phyloP scores from a whole-genome alignment of 2,888 invertebrate genomes.

The Ceramica pisi region DNA sequence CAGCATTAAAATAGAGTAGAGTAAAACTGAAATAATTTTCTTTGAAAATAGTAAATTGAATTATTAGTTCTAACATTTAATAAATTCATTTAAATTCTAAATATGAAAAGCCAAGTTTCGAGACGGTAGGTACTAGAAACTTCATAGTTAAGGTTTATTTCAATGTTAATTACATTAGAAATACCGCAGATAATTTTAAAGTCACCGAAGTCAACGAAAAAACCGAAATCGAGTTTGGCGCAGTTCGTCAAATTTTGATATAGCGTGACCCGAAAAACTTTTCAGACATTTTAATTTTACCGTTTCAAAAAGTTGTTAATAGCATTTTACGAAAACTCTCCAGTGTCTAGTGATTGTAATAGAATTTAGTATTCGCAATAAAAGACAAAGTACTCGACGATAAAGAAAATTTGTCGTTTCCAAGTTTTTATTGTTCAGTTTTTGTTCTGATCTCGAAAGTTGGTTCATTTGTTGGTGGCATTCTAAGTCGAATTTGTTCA shows the following conservation, averaged over 20 bases:
- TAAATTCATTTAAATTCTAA: conserved; percentile 26
- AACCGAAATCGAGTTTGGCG: conserved; percentile 46
- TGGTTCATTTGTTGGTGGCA: conserved; percentile 33
- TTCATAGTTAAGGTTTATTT: conserved; percentile 41
- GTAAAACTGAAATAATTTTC: background rate
- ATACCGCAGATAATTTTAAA: conserved; percentile 40
- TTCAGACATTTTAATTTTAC: conserved; percentile 66
- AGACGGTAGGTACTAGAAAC: conserved; percentile 21
- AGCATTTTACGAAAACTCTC: conserved; percentile 57
- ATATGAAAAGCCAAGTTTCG: conserved; percentile 32
- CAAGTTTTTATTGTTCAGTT: conserved; percentile 58
- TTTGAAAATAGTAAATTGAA: background rate
- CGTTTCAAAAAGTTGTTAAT: conserved; percentile 64
- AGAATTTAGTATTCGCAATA: conserved; percentile 66
- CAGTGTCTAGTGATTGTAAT: conserved; percentile 66
- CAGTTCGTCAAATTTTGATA: conserved; percentile 46
- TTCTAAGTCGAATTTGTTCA: conserved; percentile 27
- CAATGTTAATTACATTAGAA: conserved; percentile 51
- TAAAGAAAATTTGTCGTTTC: conserved; percentile 64
- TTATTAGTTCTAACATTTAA: conserved; percentile 18
- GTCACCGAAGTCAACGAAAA: conserved; percentile 35
- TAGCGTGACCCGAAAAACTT: conserved; percentile 59
- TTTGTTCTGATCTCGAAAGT: conserved; percentile 55
- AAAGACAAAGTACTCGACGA: conserved; percentile 62
- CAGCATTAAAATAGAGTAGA: background rate